Evolutionary conservation across 2,888 invertebrate genomes (phyloP), one percentile per base, ranked within the genome.

Genomic region (Allophyes oxyacanthae): DNA sequence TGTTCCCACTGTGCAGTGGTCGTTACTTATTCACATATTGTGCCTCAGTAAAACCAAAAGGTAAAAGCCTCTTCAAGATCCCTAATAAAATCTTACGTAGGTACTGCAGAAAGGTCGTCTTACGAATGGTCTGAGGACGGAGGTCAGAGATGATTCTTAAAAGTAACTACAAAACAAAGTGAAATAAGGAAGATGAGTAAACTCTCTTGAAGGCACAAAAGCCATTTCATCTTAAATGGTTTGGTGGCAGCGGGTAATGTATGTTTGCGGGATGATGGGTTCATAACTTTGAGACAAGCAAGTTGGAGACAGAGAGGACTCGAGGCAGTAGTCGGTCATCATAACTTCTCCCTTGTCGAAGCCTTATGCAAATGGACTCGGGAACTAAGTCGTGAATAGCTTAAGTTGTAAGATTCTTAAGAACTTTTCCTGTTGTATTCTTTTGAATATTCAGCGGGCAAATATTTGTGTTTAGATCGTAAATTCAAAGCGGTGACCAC

Each of bases 51-150:
- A 60, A 60, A 53, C 52, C 36, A 38, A 51, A 62, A 71, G 53
- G 62, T 62, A 67, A 65, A 60, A 58, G 37, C 26, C 52, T 54
- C 36, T 61, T 49, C 25, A 52, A 51, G 60, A 54, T 55, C 55
- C 43, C 48, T 64, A 63, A 67, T 75, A 77, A 74, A 75, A 74
- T 64, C 45, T 67, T 61, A 63, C 34, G 71, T n/a, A n/a, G n/a
- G n/a, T 63, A 62, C 64, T 55, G 44, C 30, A 69, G 38, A 60
- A 57, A 53, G 65, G 54, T 61, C 48, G 36, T 28, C 49, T 53
- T 52, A 59, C 50, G 49, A 42, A 52, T 37, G 53, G 46, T 61
- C 45, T 53, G 25, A 40, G 45, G 41, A 44, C 50, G 58, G 58
- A 41, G 61, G 52, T 58, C 40, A 30, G 26, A 37, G 43, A 57